Evolutionary conservation across 2,113 vertebrate genomes (phyloP).

Genomic region (Pogona vitticeps): DNA sequence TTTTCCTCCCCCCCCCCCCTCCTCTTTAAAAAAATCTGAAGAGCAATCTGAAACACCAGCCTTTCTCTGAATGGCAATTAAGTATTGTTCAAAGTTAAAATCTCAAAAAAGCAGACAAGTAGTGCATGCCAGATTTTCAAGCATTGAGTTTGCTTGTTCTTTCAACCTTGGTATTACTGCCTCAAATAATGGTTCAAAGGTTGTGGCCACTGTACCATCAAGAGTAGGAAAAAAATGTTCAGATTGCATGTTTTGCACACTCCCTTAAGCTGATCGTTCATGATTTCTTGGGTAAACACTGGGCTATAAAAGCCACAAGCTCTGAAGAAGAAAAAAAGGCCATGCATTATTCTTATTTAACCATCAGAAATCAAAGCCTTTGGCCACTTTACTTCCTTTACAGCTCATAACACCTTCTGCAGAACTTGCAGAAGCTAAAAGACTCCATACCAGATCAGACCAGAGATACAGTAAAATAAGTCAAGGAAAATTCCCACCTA

Average conservation of each 20-base stretch:
- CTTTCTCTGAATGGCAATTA: background rate
- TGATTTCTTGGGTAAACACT: slow-evolving; percentile 29
- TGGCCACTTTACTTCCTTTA: slow-evolving; percentile 20
- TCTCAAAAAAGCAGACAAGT: background rate
- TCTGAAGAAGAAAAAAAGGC: background rate
- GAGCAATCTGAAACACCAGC: background rate
- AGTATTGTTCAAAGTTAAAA: slow-evolving; percentile 2
- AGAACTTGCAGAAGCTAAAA: slow-evolving; percentile 27
- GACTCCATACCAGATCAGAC: slow-evolving; percentile 20
- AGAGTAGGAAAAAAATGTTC: background rate
- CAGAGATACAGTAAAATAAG: slow-evolving; percentile 28
- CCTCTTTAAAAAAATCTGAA: background rate
- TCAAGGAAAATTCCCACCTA: slow-evolving; percentile 32
- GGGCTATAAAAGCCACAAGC: background rate
- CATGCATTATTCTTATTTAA: slow-evolving; percentile 4
- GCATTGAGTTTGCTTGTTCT: background rate
- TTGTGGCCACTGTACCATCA: background rate
- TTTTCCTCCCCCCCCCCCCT: too few relatives aligned
- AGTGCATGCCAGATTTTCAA: background rate
- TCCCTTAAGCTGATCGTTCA: background rate
- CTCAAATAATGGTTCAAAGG: background rate
- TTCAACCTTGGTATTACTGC: background rate
- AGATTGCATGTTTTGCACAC: background rate
- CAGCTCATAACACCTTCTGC: slow-evolving; percentile 36
- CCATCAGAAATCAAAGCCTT: background rate